phyloP scores from a whole-genome alignment of 2,797 vertebrate species.

The Cetoscarus ocellatus region DNA sequence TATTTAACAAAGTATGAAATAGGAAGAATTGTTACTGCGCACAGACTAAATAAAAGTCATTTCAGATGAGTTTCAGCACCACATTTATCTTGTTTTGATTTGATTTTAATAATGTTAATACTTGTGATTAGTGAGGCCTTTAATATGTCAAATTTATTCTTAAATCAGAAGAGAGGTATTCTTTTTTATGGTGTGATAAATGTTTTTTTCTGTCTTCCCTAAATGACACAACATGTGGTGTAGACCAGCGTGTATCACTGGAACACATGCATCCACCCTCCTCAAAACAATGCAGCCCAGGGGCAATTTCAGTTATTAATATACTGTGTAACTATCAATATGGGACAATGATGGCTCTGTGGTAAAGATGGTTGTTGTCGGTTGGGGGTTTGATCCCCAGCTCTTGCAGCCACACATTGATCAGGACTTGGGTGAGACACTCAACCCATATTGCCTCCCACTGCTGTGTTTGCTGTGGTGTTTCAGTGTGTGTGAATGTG shows the following conservation, averaged over 20 bases:
- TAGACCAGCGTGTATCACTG: background rate
- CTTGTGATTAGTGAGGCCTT: constrained; percentile 48
- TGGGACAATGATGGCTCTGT: too few relatives aligned
- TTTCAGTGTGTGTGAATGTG: too few relatives aligned
- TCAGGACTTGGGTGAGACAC: too few relatives aligned
- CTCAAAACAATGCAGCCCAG: too few relatives aligned
- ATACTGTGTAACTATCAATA: too few relatives aligned
- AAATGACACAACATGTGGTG: constrained; percentile 25
- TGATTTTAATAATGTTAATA: constrained; percentile 47
- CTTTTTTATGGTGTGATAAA: constrained; percentile 31
- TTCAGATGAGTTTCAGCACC: constrained; percentile 39
- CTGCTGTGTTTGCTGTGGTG: too few relatives aligned
- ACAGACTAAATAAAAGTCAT: constrained; percentile 25
- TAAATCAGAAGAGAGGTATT: constrained; percentile 36
- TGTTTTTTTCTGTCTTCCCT: constrained; percentile 15
- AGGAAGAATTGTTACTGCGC: constrained; percentile 37
- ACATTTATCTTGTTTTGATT: constrained; percentile 49
- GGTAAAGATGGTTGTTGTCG: too few relatives aligned
- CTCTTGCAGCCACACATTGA: too few relatives aligned
- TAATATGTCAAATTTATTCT: constrained; percentile 54
- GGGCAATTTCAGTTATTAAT: too few relatives aligned
- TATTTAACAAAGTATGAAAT: constrained; percentile 40
- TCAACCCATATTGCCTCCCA: too few relatives aligned
- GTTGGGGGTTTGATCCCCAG: too few relatives aligned
- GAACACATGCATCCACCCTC: too few relatives aligned